Conservation (phyloP, 2,797 vertebrate species). For the Acanthopagrus latus region DNA sequence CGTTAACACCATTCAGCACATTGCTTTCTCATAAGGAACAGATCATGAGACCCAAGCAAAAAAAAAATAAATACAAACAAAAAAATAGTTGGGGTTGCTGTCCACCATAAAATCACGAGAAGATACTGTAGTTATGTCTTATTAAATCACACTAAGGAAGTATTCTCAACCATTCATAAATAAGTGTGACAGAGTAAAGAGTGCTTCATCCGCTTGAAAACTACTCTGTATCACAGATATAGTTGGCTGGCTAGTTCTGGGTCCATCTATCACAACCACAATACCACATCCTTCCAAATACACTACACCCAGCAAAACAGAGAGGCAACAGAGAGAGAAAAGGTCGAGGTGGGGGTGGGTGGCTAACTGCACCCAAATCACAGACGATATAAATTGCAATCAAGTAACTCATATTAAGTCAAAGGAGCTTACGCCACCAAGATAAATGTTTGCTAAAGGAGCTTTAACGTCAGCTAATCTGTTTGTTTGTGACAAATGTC, state of each 20-base stretch:
- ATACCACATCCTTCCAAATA: constrained; percentile 63
- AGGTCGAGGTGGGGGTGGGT: background rate
- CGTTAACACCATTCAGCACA: constrained; percentile 47
- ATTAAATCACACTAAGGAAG: background rate
- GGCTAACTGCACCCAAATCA: constrained; percentile 1
- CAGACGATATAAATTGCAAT: background rate
- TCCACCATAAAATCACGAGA: background rate
- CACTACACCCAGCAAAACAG: constrained; percentile 26
- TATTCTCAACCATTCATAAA: constrained; percentile 20
- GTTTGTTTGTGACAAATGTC: constrained; percentile 48
- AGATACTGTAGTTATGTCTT: background rate
- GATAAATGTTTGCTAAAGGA: constrained; percentile 29
- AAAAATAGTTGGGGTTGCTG: background rate
- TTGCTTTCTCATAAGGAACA: constrained; percentile 28
- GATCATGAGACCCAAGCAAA: constrained; percentile 37
- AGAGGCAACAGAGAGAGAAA: constrained; percentile 13
- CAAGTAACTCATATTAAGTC: constrained; percentile 36
- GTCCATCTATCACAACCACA: constrained; percentile 45
- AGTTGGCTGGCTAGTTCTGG: background rate
- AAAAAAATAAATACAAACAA: constrained; percentile 1
- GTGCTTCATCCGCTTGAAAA: constrained; percentile 43
- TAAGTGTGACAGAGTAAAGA: background rate
- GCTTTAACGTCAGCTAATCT: constrained; percentile 44
- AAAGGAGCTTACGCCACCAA: constrained; percentile 44
- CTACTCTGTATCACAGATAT: constrained; percentile 12